Evolutionary conservation across 2,888 invertebrate genomes (phyloP), one percentile per base, ranked within the genome.

Genomic region (Gonocerus acuteangulatus): DNA sequence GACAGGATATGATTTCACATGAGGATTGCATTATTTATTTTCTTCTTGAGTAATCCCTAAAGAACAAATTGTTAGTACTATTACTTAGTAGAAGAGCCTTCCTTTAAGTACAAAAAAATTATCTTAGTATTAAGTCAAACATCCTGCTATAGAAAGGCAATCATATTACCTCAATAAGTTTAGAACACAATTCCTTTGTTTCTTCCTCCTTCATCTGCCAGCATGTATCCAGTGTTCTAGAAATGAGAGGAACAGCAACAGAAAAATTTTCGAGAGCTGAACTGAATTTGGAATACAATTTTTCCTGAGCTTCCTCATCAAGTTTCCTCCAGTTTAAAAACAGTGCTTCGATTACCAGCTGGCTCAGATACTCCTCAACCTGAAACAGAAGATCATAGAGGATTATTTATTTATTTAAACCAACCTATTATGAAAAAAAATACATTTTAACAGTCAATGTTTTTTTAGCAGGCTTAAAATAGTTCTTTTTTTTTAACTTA

Each of bases 261-360:
- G 47, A 48, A 57, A 66, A 67, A 19, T 48, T 48, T 19, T 54
- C 44, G 19, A 67, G 19, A 21, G 56, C 39, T 3, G 15, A 11
- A 15, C 49, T 48, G 6, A 67, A 19, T 21, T 52, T 52, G 3
- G 27, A 22, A 34, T 51, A 60, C 32, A 67, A 48, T 9, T 61
- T 60, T 18, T 51, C 47, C 2, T 48, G 19, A 32, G 61, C 59
- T 11, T 22, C 44, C 9, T 42, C n/a, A 15, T 21, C 48, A 4
- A 66, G 39, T 32, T 66, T 36, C 27, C 52, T 62, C 67, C 65
- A 67, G 32, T 65, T 67, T 2, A 67, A 56, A 47, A 57, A 61
- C 16, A 69, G 16, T n/a, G 63, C 64, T 47, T 68, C 67, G 6
- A 66, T 59, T 15, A 69, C 67, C 36, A 67, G 48, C 32, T 63